Base-by-base conservation (phyloP, 2,888 invertebrate species). In the Plutella xylostella region DNA sequence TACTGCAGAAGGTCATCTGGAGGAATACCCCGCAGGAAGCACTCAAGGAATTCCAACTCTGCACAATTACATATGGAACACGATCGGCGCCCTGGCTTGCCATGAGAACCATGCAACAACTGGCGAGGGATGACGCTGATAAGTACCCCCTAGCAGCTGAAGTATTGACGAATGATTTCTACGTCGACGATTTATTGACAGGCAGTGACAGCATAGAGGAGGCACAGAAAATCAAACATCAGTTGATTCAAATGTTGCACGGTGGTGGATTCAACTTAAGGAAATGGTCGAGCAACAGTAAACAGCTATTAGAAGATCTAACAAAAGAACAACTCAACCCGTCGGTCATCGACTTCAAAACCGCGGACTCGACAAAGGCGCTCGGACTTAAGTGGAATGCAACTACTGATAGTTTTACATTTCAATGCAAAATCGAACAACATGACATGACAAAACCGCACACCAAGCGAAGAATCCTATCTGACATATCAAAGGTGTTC, bases 211-310 rank as follows among this genome's bases (percentile, higher is more conserved):
- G 20, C 6, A 9, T 34, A 6, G 34, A 31, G n/a, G 21, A 31
- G 18, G 43, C 43, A 6, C 5, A 5, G 17, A 7, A 18, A 14
- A 12, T 34, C 3, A 33, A 41, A 30, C 9, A 3, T 11, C 17
- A 41, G 7, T 30, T 41, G 3, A 7, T 15, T 7, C 14, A 30
- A 5, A 28, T 41, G 15, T 17, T 41, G 12, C 4, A 41, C 14
- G 17, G 14, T 7, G 43, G 33, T 12, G 34, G 33, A 5, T 33
- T 43, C 9, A 31, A 9, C 5, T 14, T 43, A 14, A 22, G 43
- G 14, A 43, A 43, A 33, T 43, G 43, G 43, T 3, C 43, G 14
- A 20, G 33, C 9, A 43, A 43, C 11, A 17, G 21, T 5, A 4
- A 4, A 4, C 3, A 28, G 3, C 6, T 30, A 3, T 30, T 41